A percentile compares a stretch with the other conserved stretches of the same genome.
Evolutionary conservation across 2,797 vertebrate genomes (phyloP).

Genomic region (Alca torda): DNA sequence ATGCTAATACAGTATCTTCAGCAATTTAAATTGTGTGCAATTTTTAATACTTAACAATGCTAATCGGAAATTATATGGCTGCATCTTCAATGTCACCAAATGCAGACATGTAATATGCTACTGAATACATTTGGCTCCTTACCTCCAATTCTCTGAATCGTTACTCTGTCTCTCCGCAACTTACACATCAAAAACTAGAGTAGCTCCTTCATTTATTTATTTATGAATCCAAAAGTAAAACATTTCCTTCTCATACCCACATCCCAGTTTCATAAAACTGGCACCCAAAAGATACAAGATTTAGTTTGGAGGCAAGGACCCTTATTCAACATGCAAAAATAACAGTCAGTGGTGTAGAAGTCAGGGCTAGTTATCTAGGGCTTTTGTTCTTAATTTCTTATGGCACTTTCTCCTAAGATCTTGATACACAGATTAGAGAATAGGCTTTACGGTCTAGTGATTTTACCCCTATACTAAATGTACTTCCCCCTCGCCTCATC

Average conservation of each 20-base stretch:
- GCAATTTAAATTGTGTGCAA: background rate
- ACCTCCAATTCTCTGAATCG: background rate
- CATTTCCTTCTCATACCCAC: background rate
- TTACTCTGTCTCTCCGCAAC: background rate
- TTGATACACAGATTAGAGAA: background rate
- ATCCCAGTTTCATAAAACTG: background rate
- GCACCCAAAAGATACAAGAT: background rate
- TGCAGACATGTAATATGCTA: background rate
- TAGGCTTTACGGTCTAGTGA: background rate
- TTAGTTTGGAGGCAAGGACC: background rate
- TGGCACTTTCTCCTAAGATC: background rate
- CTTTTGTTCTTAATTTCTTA: background rate
- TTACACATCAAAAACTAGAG: background rate
- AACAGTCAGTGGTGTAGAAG: background rate
- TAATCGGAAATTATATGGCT: background rate
- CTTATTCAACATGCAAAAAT: background rate
- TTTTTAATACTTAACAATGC: background rate
- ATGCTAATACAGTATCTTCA: background rate
- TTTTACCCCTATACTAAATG: background rate
- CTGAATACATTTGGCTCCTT: background rate
- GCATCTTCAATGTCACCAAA: background rate
- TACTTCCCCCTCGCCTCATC: accelerated
- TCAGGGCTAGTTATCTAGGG: background rate
- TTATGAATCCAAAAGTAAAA: background rate
- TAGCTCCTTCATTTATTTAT: background rate